phyloP scores from a whole-genome alignment of 2,113 vertebrate species.

The Ptilorrhoa leucosticta region DNA sequence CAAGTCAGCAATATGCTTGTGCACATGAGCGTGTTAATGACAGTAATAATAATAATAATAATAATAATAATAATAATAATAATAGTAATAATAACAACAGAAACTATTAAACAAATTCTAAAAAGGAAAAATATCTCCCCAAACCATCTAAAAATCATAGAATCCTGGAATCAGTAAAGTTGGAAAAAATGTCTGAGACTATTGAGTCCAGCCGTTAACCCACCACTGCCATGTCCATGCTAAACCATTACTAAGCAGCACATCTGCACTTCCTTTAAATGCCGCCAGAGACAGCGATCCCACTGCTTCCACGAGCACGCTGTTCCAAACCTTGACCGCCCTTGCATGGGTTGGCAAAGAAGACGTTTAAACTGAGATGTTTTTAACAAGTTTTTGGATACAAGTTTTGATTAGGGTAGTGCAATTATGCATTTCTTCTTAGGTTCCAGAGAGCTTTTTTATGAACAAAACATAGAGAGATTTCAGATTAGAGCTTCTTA shows the following conservation, averaged over 20 bases:
- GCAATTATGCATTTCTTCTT: background rate
- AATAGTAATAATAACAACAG: background rate
- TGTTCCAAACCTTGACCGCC: background rate
- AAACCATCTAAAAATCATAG: background rate
- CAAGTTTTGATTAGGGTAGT: background rate
- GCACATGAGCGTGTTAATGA: background rate
- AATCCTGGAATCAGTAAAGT: background rate
- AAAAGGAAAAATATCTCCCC: background rate
- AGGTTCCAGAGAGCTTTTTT: background rate
- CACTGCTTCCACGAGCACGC: background rate
- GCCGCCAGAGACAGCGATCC: background rate
- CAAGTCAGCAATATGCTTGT: background rate
- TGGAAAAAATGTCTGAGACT: background rate
- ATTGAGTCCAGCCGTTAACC: background rate
- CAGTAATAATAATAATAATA: background rate
- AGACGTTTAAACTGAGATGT: background rate
- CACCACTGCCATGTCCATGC: fast-evolving
- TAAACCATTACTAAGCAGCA: background rate
- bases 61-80: background rate
- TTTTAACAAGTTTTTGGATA: background rate
- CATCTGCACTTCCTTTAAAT: too few relatives aligned
- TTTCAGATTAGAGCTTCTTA: background rate
- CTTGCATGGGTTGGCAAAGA: background rate
- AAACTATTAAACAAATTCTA: background rate
- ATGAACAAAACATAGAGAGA: background rate